Conservation (phyloP, 2,797 vertebrate genomes). For the Parambassis ranga region DNA sequence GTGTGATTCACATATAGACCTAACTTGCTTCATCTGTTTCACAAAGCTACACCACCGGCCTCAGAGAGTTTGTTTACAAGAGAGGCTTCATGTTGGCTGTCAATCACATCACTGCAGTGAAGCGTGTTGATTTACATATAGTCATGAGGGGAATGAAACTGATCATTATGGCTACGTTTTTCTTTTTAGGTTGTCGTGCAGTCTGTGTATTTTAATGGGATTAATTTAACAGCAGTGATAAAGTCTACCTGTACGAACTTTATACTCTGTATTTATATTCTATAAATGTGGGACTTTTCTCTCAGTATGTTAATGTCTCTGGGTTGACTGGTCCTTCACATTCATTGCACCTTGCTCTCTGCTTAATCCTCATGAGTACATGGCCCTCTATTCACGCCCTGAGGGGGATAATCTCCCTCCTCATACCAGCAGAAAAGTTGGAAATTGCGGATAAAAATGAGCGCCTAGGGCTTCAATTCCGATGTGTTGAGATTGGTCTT, state of each 20-base stretch:
- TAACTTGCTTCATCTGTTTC: slow-evolving; percentile 12
- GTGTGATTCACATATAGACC: slow-evolving; percentile 17
- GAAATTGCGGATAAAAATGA: slow-evolving; percentile 38
- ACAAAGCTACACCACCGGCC: slow-evolving; percentile 1
- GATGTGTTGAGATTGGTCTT: slow-evolving; percentile 66
- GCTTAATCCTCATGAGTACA: slow-evolving; percentile 69
- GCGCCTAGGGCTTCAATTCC: slow-evolving; percentile 65
- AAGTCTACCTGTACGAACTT: slow-evolving; percentile 8
- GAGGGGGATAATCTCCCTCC: slow-evolving; percentile 61
- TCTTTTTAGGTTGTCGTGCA: slow-evolving; percentile 10
- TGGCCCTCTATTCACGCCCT: slow-evolving; percentile 30
- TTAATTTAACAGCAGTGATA: slow-evolving; percentile 15
- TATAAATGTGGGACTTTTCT: slow-evolving; percentile 40
- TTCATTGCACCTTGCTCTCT: slow-evolving; percentile 41
- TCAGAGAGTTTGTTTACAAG: slow-evolving; percentile 34
- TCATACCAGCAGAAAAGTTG: slow-evolving; percentile 50
- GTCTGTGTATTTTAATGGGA: slow-evolving; percentile 8
- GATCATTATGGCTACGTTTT: slow-evolving; percentile 3
- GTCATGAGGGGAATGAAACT: slow-evolving; percentile 24
- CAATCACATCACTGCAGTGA: slow-evolving; percentile 45
- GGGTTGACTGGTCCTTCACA: slow-evolving; percentile 47
- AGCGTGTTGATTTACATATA: slow-evolving; percentile 35
- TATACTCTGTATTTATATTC: slow-evolving; percentile 40
- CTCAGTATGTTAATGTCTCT: slow-evolving; percentile 50
- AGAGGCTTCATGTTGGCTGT: slow-evolving; percentile 28